These are phyloP conservation scores for Pseudanteris insignis DNA, from an alignment of 2,888 invertebrate species.

Conservation along the genomic window DNA sequence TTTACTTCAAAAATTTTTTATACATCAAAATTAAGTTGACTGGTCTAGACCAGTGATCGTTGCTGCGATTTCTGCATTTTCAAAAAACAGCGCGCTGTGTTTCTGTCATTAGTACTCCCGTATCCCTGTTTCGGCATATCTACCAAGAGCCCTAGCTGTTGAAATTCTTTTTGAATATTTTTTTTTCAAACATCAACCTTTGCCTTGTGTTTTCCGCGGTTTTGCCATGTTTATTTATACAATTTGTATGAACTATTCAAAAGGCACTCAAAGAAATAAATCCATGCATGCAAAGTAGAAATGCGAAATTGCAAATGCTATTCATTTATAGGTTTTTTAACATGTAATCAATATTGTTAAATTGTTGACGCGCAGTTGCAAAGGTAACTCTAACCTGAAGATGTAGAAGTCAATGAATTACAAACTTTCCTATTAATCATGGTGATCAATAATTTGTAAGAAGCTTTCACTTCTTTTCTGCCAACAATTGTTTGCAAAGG, in stretches of 20 bases:
- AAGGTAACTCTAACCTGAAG: slow-evolving; percentile 40
- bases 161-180: slow-evolving; percentile 41
- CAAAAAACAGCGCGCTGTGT: slow-evolving; percentile 9
- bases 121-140: slow-evolving; percentile 30
- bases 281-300: slow-evolving; percentile 53
- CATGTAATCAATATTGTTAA: slow-evolving; percentile 35
- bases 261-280: slow-evolving; percentile 30
- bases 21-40: slow-evolving; percentile 49
- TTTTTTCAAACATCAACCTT: slow-evolving; percentile 35
- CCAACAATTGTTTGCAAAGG: slow-evolving; percentile 21
- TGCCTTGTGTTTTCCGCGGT: slow-evolving; percentile 38
- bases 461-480: slow-evolving; percentile 27
- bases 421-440: slow-evolving; percentile 46
- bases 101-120: slow-evolving; percentile 25
- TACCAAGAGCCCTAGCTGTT: slow-evolving; percentile 23
- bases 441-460: slow-evolving; percentile 32
- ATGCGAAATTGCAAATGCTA: slow-evolving; percentile 45
- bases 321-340: slow-evolving; percentile 24
- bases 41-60: slow-evolving; percentile 1
- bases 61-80: slow-evolving; percentile 23
- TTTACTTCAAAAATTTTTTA: not conserved
- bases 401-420: slow-evolving; percentile 39
- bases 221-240: slow-evolving; percentile 53
- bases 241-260: slow-evolving; percentile 49
- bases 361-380: slow-evolving; percentile 38